Conservation (phyloP, 37 sponge, comb jelly and placozoan species). For the Beroe forskalii region DNA sequence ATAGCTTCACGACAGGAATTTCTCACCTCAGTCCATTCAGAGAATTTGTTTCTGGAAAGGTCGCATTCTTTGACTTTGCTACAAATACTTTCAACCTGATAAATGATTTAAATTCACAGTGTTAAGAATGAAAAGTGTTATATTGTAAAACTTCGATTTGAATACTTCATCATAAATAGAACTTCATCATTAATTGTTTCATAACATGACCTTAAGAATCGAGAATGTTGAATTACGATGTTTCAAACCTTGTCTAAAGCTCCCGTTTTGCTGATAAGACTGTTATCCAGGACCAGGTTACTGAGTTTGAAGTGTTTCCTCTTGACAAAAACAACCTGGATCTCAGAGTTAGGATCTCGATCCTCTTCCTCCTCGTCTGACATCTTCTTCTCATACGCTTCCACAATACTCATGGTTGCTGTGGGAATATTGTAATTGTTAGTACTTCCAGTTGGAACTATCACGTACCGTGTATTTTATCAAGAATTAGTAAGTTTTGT, state of each 20-base stretch:
- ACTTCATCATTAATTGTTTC: no score
- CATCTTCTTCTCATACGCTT: constrained; percentile 6
- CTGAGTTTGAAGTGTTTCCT: constrained; percentile 42
- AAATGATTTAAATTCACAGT: no score
- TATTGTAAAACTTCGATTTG: no score
- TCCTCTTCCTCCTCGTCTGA: neutral
- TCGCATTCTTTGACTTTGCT: constrained; percentile 39
- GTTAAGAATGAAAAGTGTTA: no score
- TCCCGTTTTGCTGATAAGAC: neutral
- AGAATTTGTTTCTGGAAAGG: neutral
- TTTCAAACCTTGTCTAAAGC: neutral
- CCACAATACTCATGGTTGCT: constrained; percentile 41
- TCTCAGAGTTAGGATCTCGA: neutral
- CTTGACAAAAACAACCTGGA: constrained; percentile 48
- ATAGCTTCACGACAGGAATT: no score
- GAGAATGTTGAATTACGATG: no score
- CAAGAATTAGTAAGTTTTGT: no score
- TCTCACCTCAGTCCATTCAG: constrained; percentile 38
- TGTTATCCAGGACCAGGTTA: constrained; percentile 36
- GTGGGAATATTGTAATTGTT: no score
- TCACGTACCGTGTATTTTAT: no score
- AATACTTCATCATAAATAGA: no score
- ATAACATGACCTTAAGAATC: neutral
- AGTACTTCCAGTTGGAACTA: no score
- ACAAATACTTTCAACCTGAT: constrained; percentile 14